phyloP scores from a whole-genome alignment of 2,797 vertebrate genomes.

The Argyrosomus regius region DNA sequence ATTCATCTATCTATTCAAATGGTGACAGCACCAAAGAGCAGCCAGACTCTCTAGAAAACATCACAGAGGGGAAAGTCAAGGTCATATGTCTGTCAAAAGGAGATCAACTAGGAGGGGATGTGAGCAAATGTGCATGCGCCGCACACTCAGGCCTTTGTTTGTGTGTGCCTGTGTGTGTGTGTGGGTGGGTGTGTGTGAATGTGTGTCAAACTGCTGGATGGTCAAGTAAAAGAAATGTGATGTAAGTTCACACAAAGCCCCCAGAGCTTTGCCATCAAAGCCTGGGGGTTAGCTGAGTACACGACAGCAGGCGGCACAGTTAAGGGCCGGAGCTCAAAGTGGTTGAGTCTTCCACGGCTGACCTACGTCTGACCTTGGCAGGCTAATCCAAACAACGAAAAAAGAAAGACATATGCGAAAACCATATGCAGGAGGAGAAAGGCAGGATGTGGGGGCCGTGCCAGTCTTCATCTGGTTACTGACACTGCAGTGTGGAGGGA shows the following conservation, averaged over 20 bases:
- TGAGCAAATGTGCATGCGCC: constrained; percentile 26
- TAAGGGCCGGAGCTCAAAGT: constrained; percentile 53
- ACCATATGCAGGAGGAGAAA: constrained; percentile 68
- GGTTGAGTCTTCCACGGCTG: constrained; percentile 52
- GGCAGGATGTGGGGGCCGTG: constrained; percentile 65
- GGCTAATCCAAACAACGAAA: constrained; percentile 59
- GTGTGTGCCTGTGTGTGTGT: background rate
- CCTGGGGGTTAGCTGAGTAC: constrained; percentile 44
- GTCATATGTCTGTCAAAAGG: constrained; percentile 76
- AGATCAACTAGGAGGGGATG: constrained; percentile 47
- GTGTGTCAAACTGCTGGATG: constrained; percentile 54
- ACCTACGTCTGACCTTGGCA: constrained; percentile 70
- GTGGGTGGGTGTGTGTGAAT: constrained; percentile 8
- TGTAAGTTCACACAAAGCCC: constrained; percentile 49
- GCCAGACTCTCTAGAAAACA: constrained; percentile 59
- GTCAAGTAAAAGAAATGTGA: constrained; percentile 48
- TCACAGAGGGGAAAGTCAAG: constrained; percentile 75
- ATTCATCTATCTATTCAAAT: constrained; percentile 76
- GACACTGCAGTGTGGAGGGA: constrained; percentile 64
- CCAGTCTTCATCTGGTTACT: constrained; percentile 75
- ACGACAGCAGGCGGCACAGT: constrained; percentile 57
- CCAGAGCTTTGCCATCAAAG: constrained; percentile 53
- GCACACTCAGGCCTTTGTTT: constrained; percentile 7
- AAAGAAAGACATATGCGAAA: constrained; percentile 73
- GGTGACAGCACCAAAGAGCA: constrained; percentile 76